Evolutionary conservation across 2,888 invertebrate species (phyloP), one percentile per base, ranked within the genome.

Genomic region (Drosophila nr. medialis): DNA sequence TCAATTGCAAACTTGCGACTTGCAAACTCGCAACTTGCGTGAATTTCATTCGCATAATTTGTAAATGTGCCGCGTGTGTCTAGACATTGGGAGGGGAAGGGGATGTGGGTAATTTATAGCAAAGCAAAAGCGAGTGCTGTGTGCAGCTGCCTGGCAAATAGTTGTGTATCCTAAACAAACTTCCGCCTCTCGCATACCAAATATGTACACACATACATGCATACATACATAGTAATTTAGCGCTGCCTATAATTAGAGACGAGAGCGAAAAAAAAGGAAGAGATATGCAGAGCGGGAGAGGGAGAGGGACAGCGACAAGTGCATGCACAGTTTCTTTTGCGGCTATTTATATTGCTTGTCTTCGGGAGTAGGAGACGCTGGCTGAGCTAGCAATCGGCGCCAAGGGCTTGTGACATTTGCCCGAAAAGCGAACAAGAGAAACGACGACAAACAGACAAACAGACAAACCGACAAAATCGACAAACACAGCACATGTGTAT

Each of bases 111-210:
- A 24, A 45, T 50, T 36, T 34, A 38, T 38, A 56, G 49, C 34
- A 45, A n/a, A 21, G 51, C 30, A 24, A 49, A 61, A 54, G 49
- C 49, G 51, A 60, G 27, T 11, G 70, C 58, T 70, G 70, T 55
- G 54, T 70, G 64, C 70, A 72, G 71, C 64, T 65, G 72, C 53
- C 38, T 60, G 69, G 80, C 77, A 77, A 81, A 83, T 83, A 69
- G 34, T 73, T 75, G 65, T 51, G 65, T 64, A 84, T 84, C 86
- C 84, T 86, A 86, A 84, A 84, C 82, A 84, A 84, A 84, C 86
- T 84, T 84, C 84, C 84, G 84, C 82, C 84, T 75, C 64, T 69
- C 75, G 63, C 60, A 75, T 66, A 78, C 72, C 80, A 68, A 71
- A 80, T 78, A 56, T 56, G 55, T 34, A 21, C 50, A n/a, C n/a